Conservation (phyloP, 2,797 vertebrate species). For the Sebastes ruberrimus region DNA sequence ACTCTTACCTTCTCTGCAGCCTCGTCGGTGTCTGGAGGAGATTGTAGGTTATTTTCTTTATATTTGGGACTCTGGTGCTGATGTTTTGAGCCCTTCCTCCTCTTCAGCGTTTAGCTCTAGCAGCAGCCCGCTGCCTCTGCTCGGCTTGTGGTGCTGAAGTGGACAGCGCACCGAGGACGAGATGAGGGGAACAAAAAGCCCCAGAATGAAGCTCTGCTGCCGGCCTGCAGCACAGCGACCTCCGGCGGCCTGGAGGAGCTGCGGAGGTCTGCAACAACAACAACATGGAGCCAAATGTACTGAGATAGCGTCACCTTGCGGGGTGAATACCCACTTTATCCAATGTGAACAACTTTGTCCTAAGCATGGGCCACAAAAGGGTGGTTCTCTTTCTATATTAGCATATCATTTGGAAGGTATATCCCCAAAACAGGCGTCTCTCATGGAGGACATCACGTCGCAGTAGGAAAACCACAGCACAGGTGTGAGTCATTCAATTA, state of each 20-base stretch:
- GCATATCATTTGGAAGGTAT: not conserved
- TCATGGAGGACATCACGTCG: not conserved
- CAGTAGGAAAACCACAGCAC: not conserved
- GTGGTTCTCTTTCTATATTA: not conserved
- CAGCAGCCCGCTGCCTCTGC: conserved; percentile 55
- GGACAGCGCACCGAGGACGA: conserved; percentile 83
- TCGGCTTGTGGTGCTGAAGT: conserved; percentile 83
- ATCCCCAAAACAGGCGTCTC: not conserved
- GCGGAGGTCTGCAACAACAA: not conserved
- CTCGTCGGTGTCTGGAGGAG: not conserved
- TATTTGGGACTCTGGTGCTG: conserved; percentile 29
- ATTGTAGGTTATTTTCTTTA: not conserved
- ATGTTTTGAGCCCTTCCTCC: conserved; percentile 44
- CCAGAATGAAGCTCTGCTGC: conserved; percentile 3
- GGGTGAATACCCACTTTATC: not conserved
- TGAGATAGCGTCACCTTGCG: conserved; percentile 57
- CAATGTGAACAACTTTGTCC: no score
- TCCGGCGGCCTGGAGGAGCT: conserved; percentile 68
- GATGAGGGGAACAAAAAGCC: conserved; percentile 59
- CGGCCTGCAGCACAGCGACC: conserved; percentile 38
- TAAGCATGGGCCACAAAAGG: not conserved
- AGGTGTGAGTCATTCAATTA: not conserved
- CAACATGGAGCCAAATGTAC: not conserved
- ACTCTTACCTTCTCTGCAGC: conserved; percentile 63
- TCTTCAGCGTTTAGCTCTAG: conserved; percentile 53